Evolutionary conservation across 2,888 invertebrate genomes (phyloP), one percentile per base, ranked within the genome.

Genomic region (Protonemura montana): DNA sequence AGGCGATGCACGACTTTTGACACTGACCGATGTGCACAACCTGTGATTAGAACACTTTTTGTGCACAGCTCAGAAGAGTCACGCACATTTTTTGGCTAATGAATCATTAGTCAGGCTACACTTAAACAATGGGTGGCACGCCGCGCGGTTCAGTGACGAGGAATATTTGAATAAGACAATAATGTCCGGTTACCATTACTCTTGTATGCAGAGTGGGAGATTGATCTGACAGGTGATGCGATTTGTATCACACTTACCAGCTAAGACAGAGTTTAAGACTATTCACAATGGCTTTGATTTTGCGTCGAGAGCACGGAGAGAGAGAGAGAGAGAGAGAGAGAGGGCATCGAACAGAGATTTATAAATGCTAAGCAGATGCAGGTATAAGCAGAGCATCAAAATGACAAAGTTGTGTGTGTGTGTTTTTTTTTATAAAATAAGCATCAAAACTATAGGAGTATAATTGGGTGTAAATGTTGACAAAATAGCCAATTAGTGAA

Each of bases 11-110:
- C 78, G 77, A 80, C 78, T 85, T 76, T 30, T 76, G 84, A 84
- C 84, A 84, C 84, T 84, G 84, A 84, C 84, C 76, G 42, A 84
- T 84, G 84, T 59, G 59, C 59, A 59, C 59, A 10, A 59, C 16
- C 2, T 59, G 59, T 21, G 59, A 59, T 59, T 59, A 59, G 59
- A 59, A 84, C 27, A 59, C 59, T 84, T 84, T 83, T 84, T 28
- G 82, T 26, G 25, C 82, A n/a, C n/a, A n/a, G 82, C 29, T 10
- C 59, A 59, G 59, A 81, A 21, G 0, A 59, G 84, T 76, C 84
- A 84, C 84, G 84, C 84, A 83, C 59, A 25, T 3, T 59, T 59
- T 59, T 25, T 59, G 59, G 26, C 76, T 76, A 76, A 76, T 76
- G 84, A 59, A 59, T 84, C 59, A 84, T 84, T 84, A 84, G 59